A percentile compares a stretch with the other conserved stretches of the same genome.
phyloP scores from a whole-genome alignment of 2,113 vertebrate genomes.

The Pardalotus punctatus region DNA sequence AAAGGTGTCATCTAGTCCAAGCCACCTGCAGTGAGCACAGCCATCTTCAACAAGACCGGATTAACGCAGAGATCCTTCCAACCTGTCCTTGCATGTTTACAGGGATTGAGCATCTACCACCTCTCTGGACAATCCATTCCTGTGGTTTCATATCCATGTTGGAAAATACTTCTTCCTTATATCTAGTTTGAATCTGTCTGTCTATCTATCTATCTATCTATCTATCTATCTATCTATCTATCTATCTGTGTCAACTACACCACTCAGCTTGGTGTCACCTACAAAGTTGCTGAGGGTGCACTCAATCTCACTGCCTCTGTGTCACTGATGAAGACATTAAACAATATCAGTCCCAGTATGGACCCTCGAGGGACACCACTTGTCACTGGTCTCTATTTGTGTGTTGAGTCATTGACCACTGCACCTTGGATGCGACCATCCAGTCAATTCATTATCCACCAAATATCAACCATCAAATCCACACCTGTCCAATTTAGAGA shows the following conservation, averaged over 20 bases:
- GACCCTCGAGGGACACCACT: background rate
- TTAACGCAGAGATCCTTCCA: background rate
- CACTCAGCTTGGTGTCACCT: background rate
- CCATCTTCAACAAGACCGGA: background rate
- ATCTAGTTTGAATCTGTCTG: background rate
- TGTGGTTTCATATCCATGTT: background rate
- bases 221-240: background rate
- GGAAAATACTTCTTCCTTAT: background rate
- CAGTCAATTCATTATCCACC: background rate
- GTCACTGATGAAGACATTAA: background rate
- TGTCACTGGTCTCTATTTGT: accelerated
- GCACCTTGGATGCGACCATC: accelerated
- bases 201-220: background rate
- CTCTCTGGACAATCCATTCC: background rate
- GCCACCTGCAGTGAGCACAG: accelerated
- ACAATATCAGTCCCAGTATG: accelerated
- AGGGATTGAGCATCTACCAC: background rate
- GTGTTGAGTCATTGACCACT: accelerated
- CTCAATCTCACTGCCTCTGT: background rate
- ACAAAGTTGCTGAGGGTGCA: background rate
- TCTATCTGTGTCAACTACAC: background rate
- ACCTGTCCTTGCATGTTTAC: background rate
- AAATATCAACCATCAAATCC: background rate
- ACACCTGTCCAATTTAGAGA: background rate
- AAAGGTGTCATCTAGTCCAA: background rate